phyloP scores from a whole-genome alignment of 2,888 invertebrate species.

The Phanerotoma sp. region DNA sequence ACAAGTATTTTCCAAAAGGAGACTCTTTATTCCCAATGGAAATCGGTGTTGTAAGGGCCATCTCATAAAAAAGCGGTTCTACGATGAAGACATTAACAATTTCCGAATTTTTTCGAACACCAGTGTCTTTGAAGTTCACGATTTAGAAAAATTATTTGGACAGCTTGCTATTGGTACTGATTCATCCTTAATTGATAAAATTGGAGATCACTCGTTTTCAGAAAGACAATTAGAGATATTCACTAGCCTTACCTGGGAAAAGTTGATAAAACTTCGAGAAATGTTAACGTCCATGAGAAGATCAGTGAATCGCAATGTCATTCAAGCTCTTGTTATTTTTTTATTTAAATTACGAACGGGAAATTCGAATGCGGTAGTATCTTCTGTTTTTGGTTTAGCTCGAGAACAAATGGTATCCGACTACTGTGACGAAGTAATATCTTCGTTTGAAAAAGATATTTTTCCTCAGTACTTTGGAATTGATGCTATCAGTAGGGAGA shows the following conservation, averaged over 20 bases:
- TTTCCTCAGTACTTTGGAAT: constrained; percentile 21
- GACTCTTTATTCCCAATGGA: constrained; percentile 11
- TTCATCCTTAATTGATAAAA: constrained; percentile 18
- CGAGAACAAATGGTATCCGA: constrained; percentile 23
- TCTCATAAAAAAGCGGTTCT: constrained; percentile 29
- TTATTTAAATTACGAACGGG: constrained; percentile 20
- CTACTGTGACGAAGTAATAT: constrained; percentile 22
- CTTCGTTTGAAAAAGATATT: constrained; percentile 24
- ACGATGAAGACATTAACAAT: constrained; percentile 23
- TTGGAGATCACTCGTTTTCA: constrained; percentile 17
- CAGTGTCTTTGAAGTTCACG: constrained; percentile 10
- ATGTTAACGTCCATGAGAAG: constrained; percentile 17
- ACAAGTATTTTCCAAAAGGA: constrained; percentile 19
- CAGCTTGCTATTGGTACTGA: constrained; percentile 8
- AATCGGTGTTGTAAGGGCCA: constrained; percentile 20
- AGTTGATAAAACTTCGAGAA: constrained; percentile 21
- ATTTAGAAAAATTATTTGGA: constrained; percentile 10
- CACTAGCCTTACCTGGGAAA: constrained; percentile 16
- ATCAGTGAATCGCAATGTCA: constrained; percentile 15
- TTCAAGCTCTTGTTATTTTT: constrained; percentile 22
- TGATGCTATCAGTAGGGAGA: constrained; percentile 7
- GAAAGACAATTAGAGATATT: constrained; percentile 14
- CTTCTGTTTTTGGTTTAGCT: constrained; percentile 10
- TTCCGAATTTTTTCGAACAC: constrained; percentile 21
- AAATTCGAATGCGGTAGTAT: constrained; percentile 19